These are phyloP conservation scores for Bujurquina vittata DNA, from an alignment of 2,113 vertebrate genomes.

Conservation along the genomic window DNA sequence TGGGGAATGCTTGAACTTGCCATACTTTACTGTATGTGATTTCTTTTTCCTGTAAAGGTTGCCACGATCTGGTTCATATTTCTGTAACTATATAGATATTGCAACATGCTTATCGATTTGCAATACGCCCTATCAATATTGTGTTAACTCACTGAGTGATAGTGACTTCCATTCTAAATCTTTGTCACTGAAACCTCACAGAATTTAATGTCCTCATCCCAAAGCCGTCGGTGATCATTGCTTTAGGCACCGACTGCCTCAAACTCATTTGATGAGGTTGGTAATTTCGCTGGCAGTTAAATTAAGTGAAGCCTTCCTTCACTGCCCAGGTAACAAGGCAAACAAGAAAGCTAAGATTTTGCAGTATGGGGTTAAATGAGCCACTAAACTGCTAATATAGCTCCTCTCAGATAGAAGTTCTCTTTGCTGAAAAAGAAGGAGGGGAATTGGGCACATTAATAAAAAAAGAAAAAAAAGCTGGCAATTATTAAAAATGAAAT, in stretches of 20 bases:
- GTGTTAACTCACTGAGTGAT: not conserved
- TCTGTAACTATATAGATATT: not conserved
- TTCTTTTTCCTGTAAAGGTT: not conserved
- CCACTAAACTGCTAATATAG: conserved; percentile 49
- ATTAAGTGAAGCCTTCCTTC: conserved; percentile 15
- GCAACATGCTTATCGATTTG: too few species aligned
- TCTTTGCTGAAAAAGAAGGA: conserved; percentile 20
- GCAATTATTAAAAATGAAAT: conserved; percentile 61
- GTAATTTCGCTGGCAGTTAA: not conserved
- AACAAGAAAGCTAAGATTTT: conserved; percentile 14
- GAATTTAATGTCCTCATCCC: not conserved
- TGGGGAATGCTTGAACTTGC: not conserved
- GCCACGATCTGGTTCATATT: not conserved
- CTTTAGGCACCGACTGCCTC: not conserved
- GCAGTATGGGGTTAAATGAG: conserved; percentile 37
- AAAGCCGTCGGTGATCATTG: not conserved
- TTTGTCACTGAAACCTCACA: not conserved
- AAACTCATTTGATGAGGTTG: conserved; percentile 16
- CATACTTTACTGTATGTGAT: too few species aligned
- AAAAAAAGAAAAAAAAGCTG: not conserved
- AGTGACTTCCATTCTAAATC: not conserved
- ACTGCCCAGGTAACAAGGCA: conserved; percentile 20
- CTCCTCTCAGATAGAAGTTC: not conserved
- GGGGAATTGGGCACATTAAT: conserved; percentile 35
- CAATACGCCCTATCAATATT: not conserved